Base-by-base conservation (phyloP, 2,113 vertebrate genomes). In the Semnornis frantzii region DNA sequence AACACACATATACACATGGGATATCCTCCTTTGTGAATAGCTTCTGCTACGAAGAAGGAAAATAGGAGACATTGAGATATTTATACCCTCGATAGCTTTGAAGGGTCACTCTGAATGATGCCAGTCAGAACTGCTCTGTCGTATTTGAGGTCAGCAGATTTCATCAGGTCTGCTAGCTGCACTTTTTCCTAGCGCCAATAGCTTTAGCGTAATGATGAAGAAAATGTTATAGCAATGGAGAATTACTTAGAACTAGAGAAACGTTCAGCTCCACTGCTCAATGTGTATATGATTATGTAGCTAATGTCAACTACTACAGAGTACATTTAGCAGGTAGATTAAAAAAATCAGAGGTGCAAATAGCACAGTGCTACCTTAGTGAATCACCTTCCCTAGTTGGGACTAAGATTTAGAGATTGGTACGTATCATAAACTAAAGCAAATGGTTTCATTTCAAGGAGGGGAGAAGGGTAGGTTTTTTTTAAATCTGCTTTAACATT, bases 121-220 rank as follows among this genome's bases (percentile, higher is more conserved):
- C 39, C 62, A 39, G 55, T 46, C 46, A 76, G 85, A 77, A 18
- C 16, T 48, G 21, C 21, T 88, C 25, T 68, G 54, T 30, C 7
- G 1, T 17, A 28, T 57, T 28, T 6, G 76, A 81, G 69, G 60
- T 39, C 65, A 84, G 34, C 62, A 37, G 50, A 20, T 25, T 48
- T 63, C 1, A 0, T 71, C 77, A 33, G 27, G 24, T 64, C 65
- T 89, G 50, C 39, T 82, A 46, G 57, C 68, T 77, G 23, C 0
- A 0, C 17, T 78, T 20, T 64, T 70, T 63, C 46, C 16, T 0
- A 0, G 28, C 57, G 30, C 48, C 2, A 4, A 28, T 0, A 8
- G 66, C 27, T 69, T 64, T 21, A 62, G 58, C 24, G 34, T 59
- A 75, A 34, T 4, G 8, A 50, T 73, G 60, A 63, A 48, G 74